Evolutionary conservation across 2,888 invertebrate genomes (phyloP).

Genomic region (Cyrtodaria siliqua): DNA sequence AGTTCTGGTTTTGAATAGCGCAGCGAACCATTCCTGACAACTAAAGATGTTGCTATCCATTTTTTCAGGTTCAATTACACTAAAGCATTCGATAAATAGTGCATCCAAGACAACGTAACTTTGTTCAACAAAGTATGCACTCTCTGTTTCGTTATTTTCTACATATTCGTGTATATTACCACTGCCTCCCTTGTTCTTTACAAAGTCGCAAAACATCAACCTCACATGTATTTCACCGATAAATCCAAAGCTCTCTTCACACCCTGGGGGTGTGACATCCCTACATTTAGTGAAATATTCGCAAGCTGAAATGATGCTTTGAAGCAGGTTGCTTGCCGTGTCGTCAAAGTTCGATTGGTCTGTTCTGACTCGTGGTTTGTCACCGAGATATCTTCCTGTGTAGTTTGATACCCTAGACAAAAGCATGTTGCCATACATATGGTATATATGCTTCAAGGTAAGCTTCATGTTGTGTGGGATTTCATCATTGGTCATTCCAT

Average conservation of each 20-base stretch:
- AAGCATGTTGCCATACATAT: constrained; percentile 64
- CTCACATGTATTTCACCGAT: constrained; percentile 53
- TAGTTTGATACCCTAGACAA: constrained; percentile 27
- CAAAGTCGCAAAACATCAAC: constrained; percentile 54
- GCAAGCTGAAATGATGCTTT: constrained; percentile 45
- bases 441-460: constrained; percentile 61
- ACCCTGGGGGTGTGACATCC: constrained; percentile 35
- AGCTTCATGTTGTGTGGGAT: constrained; percentile 17
- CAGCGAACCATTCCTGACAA: not conserved
- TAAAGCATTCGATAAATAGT: constrained; percentile 4
- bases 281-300: constrained; percentile 36
- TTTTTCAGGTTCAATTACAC: constrained; percentile 2
- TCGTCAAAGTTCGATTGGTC: constrained; percentile 12
- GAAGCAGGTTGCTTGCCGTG: constrained; percentile 26
- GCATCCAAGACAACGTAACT: constrained; percentile 5
- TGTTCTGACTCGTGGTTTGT: constrained; percentile 12
- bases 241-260: constrained; percentile 37
- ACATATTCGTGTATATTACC: not conserved
- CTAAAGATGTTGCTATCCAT: not conserved
- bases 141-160: not conserved
- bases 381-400: constrained; percentile 26
- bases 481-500: not conserved
- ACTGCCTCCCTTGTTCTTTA: constrained; percentile 19
- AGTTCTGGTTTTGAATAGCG: constrained; percentile 8
- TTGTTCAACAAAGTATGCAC: constrained; percentile 2